phyloP scores from a whole-genome alignment of 2,888 invertebrate species.

The Pterostichus niger region DNA sequence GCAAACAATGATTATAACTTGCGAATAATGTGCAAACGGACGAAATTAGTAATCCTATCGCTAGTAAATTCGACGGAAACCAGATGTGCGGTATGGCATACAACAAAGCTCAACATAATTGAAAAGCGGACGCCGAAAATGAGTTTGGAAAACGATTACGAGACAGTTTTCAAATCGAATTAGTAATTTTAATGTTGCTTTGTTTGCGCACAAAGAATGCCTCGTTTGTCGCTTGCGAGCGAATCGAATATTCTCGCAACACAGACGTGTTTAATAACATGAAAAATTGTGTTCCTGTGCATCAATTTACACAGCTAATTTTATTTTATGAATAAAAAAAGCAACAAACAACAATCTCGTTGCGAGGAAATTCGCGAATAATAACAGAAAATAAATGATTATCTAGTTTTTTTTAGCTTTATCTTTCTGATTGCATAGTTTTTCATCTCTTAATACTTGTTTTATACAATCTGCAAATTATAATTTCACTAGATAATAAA shows the following conservation, averaged over 20 bases:
- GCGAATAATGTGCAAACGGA: not conserved
- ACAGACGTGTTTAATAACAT: conserved; percentile 47
- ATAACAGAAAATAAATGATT: not conserved
- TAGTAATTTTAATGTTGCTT: conserved; percentile 52
- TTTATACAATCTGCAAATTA: not conserved
- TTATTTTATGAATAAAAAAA: conserved; percentile 26
- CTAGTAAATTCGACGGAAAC: conserved; percentile 12
- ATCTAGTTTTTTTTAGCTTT: conserved; percentile 6
- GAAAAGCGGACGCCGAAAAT: conserved; percentile 48
- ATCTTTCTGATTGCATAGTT: not conserved
- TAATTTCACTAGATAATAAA: not conserved
- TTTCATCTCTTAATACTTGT: not conserved
- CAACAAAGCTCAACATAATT: conserved; percentile 38
- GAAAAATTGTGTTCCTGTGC: conserved; percentile 44
- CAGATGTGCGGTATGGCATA: not conserved
- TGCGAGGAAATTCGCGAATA: not conserved
- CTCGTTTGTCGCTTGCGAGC: conserved; percentile 1
- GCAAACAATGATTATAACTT: too few species aligned
- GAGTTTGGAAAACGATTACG: conserved; percentile 51
- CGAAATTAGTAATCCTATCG: not conserved
- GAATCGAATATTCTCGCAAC: not conserved
- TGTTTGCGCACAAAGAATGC: conserved; percentile 47
- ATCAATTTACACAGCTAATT: conserved; percentile 39
- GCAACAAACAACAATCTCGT: not conserved
- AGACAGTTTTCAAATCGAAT: conserved; percentile 55